Conservation (phyloP, 2,113 vertebrate genomes). For the Lamprotornis superbus region DNA sequence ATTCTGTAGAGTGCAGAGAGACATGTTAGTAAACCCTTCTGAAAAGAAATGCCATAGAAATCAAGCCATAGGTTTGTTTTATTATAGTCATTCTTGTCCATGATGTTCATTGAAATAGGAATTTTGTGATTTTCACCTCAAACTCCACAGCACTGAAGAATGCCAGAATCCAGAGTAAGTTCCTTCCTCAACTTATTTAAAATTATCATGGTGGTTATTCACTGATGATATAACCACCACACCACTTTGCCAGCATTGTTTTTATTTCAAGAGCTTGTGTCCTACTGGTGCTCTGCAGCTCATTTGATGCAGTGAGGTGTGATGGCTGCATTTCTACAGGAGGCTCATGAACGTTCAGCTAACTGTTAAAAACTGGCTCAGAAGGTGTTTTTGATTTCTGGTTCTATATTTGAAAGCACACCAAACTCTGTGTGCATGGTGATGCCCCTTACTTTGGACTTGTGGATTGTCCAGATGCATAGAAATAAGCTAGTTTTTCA, state of each 20-base stretch:
- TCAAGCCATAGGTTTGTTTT: not conserved
- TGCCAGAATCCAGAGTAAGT: not conserved
- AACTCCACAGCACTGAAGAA: not conserved
- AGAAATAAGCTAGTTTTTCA: not conserved
- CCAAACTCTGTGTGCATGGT: accelerated
- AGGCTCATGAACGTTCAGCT: not conserved
- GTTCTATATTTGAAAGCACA: not conserved
- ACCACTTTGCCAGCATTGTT: not conserved
- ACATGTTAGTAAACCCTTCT: not conserved
- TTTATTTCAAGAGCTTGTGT: not conserved
- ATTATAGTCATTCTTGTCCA: not conserved
- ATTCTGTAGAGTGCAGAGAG: not conserved
- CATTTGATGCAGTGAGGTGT: not conserved
- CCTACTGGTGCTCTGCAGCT: not conserved
- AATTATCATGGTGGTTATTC: not conserved
- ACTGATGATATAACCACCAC: not conserved
- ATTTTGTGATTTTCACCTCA: not conserved
- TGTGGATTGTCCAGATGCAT: not conserved
- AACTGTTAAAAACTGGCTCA: not conserved
- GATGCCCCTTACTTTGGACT: not conserved
- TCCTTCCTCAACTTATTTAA: not conserved
- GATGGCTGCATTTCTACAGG: not conserved
- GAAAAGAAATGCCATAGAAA: not conserved
- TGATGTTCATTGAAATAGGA: not conserved
- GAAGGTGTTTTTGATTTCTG: not conserved